Base-by-base conservation (phyloP, 2,797 vertebrate genomes). In the Spheniscus humboldti region DNA sequence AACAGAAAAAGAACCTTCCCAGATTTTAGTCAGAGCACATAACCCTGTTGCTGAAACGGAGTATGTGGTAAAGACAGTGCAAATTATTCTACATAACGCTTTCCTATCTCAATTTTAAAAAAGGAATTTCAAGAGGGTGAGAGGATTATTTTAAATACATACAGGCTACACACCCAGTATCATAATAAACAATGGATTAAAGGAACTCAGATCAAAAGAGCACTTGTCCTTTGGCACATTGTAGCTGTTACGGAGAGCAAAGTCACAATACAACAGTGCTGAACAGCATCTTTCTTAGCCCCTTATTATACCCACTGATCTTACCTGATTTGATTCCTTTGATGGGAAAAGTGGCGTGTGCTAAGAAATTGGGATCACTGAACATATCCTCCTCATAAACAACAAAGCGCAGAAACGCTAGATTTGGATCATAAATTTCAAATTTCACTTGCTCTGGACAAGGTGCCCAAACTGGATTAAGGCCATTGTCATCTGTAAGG, bases 371-470 rank as follows among this genome's bases (percentile, higher is more conserved):
- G 59, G 99, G 99, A 92, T 99, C 99, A 33, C 99, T 99, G 98
- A 99, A 99, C 99, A 99, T 99, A 96, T 99, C 99, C 92, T 99
- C 99, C 95, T 99, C 99, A 2, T 99, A 99, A 73, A 99, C 99
- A 87, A 99, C 99, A 19, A 99, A 99, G 95, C 99, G 99, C 62
- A 99, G 98, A 93, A 99, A 99, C 0, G 99, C 99, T 23, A 99
- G 98, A 60, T 98, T 99, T 7, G 99, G 99, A 84, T 99, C 99
- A 17, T 98, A 98, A 91, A 99, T 99, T 13, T 97, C 98, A 95
- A 99, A 99, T 47, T 97, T 97, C 30, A 98, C 97, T 6, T 98
- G 98, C 76, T 99, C 99, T 19, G 98, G 97, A 9, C 98, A 98
- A 14, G 97, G 82, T 52, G 98, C 98, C 99, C 99, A 99, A 69